Evolutionary conservation across 2,888 invertebrate species (phyloP), one percentile per base, ranked within the genome.

Genomic region (Pseudeuparius sepicola): DNA sequence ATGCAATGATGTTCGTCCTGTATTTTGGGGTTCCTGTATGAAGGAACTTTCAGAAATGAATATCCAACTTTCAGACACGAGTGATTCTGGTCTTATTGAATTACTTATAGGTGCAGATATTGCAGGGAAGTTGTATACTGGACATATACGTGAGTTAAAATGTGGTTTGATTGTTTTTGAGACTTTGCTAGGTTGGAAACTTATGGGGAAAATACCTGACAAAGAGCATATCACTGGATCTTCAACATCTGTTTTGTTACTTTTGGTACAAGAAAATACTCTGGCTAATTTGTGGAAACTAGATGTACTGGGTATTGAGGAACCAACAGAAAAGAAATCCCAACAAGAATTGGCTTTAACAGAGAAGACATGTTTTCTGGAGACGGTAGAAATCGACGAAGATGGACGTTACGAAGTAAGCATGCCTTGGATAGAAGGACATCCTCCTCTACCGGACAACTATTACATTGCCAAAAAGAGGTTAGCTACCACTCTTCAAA

Each of bases 361-460:
- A 7, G 48, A 50, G 1, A 48, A 39, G 36, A 33, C 49, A 4
- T 36, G 47, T 31, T 56, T 57, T 42, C 14, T 39, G 4, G 39
- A 51, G 15, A 58, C 53, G 1, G 48, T 56, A 2, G 29, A 9
- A 1, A 26, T 46, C 2, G 46, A 50, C 15, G 26, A 41, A 4
- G 43, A 51, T 7, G 50, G 50, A 4, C 40, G 55, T 2, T 59
- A 55, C 39, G 51, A 52, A 27, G 52, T 57, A 2, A 16, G 38
- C 12, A 39, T 57, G n/a, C 56, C 57, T 6, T 56, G 56, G 54
- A 41, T 49, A 12, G 48, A 52, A 11, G 49, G 48, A 28, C 54
- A 55, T 34, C 51, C 53, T 3, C 50, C 47, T 6, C 30, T 57
- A 2, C 35, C 48, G 11, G 29, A 30, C 24, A 54, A 55, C 40